Evolutionary conservation across 2,113 vertebrate genomes (phyloP).

Genomic region (Zosterops japonicus): DNA sequence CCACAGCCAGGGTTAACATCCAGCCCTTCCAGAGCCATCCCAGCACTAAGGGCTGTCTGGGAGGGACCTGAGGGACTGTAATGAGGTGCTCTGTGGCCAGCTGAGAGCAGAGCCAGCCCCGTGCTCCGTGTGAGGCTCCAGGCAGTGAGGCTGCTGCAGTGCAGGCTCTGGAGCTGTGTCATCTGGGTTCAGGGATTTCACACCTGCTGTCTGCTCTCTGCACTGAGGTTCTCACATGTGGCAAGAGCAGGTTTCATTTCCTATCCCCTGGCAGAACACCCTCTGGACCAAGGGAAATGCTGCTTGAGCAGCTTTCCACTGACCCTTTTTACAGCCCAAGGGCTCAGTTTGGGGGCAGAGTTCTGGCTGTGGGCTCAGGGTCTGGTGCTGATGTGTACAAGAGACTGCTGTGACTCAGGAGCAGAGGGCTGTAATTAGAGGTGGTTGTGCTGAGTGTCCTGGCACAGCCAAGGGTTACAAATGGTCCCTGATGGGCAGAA

Average conservation of each 20-base stretch:
- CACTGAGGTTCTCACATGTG: neutral
- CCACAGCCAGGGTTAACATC: neutral
- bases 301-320: neutral
- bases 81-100: neutral
- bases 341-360: neutral
- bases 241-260: neutral
- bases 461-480: neutral
- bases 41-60: neutral
- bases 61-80: neutral
- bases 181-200: fast-evolving
- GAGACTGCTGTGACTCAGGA: neutral
- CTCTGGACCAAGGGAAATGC: neutral
- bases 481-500: neutral
- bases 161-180: neutral
- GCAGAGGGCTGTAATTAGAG: neutral
- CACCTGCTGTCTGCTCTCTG: neutral
- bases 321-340: neutral
- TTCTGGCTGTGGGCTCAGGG: neutral
- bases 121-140: neutral
- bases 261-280: neutral
- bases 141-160: neutral
- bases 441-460: neutral
- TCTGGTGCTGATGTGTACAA: neutral
- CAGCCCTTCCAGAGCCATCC: neutral
- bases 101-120: constrained; percentile 12